Base-by-base conservation (phyloP, 2,113 vertebrate species). In the Vicugna pacos region DNA sequence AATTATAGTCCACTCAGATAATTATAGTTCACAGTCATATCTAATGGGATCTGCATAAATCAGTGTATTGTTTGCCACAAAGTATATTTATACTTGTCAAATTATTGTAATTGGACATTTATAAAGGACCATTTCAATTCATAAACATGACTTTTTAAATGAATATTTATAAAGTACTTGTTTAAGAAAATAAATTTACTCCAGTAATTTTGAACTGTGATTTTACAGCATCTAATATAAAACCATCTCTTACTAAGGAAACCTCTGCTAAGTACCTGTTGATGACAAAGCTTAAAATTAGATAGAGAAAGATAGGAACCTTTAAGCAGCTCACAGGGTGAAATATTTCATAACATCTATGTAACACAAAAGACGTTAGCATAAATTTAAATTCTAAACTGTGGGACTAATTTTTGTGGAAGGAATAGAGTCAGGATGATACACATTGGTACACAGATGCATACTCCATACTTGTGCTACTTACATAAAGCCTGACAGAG, bases 11-110 rank as follows among this genome's bases (percentile, higher is more conserved):
- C 94, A 96, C 93, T 64, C 79, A 95, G 97, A 98, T 98, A 98
- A 98, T 98, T 98, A 98, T 75, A 98, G 97, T 98, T 93, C 91
- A 81, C 94, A 97, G 98, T 95, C 89, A 93, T 97, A 95, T 97
- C 96, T 98, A 98, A 97, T 97, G 91, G 94, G 96, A 97, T 98
- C 97, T 96, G 97, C 97, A 98, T 98, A 98, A 97, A 98, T 98
- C 97, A 97, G 82, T 28, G 91, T 93, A 98, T 98, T 98, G 97
- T 98, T 98, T 94, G 97, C 85, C 95, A 95, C 89, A 94, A 95
- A 98, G 94, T 96, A 35, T 97, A 97, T 98, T 98, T 97, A 97
- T 97, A 95, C 97, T 98, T 97, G 97, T 97, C 97, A 96, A 97
- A 98, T 97, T 96, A 97, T 98, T 97, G 91, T 97, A 98, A 98